Conservation (phyloP, 2,113 vertebrate species). For the Aegotheles bennettii region DNA sequence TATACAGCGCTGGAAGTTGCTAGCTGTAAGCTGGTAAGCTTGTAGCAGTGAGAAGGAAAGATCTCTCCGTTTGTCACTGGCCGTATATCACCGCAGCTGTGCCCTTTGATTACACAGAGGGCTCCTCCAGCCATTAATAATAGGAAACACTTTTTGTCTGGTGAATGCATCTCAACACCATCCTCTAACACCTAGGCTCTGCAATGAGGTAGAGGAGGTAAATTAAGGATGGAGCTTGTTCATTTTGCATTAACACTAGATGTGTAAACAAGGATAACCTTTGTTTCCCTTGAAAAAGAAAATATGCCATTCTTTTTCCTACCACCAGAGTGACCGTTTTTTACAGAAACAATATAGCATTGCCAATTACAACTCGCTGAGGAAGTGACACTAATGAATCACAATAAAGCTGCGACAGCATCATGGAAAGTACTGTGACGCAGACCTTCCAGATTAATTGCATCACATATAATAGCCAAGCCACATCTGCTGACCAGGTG, state of each 20-base stretch:
- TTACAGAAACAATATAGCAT: slow-evolving; percentile 6
- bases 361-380: slow-evolving; percentile 24
- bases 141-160: slow-evolving; percentile 77
- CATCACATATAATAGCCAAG: slow-evolving; percentile 19
- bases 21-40: slow-evolving; percentile 67
- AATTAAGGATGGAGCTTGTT: slow-evolving; percentile 67
- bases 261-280: slow-evolving; percentile 59
- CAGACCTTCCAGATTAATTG: slow-evolving; percentile 52
- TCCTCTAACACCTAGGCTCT: slow-evolving; percentile 70
- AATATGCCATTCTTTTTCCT: slow-evolving; percentile 3
- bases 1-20: slow-evolving; percentile 71
- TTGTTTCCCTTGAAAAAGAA: slow-evolving; percentile 51
- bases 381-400: slow-evolving; percentile 56
- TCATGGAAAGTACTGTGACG: neutral
- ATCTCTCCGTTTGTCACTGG: slow-evolving; percentile 73
- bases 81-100: slow-evolving; percentile 78
- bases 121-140: slow-evolving; percentile 81
- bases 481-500: slow-evolving; percentile 57
- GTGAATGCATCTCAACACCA: slow-evolving; percentile 58
- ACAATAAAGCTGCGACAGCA: slow-evolving; percentile 51
- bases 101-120: slow-evolving; percentile 83
- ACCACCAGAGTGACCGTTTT: neutral
- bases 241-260: slow-evolving; percentile 49
- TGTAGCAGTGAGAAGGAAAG: slow-evolving; percentile 68
- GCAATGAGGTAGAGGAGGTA: slow-evolving; percentile 61